Base-by-base conservation (phyloP, 2,888 invertebrate species). In the Leptothorax acervorum region DNA sequence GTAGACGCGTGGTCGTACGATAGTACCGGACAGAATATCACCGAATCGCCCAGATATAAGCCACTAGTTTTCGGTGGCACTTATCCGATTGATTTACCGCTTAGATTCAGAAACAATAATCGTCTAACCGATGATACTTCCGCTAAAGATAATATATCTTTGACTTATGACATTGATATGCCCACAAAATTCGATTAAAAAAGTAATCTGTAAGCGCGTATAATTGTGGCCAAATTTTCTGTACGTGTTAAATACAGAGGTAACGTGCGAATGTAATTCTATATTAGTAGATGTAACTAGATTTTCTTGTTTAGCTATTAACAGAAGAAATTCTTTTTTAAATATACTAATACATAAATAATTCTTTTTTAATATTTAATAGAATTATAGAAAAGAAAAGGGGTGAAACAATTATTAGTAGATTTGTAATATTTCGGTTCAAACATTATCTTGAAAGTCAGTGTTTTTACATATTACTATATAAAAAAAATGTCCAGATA, bases 41-140 rank as follows among this genome's bases (percentile, higher is more conserved):
- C 63, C 5, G 89, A 91, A 39, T 68, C 73, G 35, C 90, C 90
- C 35, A 87, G 90, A 28, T 96, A 96, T 93, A 96, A 96, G 92
- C 97, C 97, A 85, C 96, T 98, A 68, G 96, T 98, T 86, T 98
- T 98, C 94, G 97, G 98, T 91, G 98, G 98, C 76, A 98, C 98
- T 3, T 98, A 96, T 95, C 98, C 98, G 5, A 98, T 98, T 89
- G 98, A 98, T 94, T 96, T 96, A 92, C 98, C 98, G 3, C 90
- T 95, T 83, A 86, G 45, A 94, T 90, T 65, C 57, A 78, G 65
- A 48, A 82, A 60, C 11, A 53, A 84, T 63, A 60, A 78, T 68
- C 51, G 78, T 73, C 63, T 85, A 78, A 71, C 82, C 18, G 75
- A 85, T 82, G 68, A 83, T 53, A 62, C 68, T 62, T 79, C 81